Evolutionary conservation across 2,113 vertebrate species (phyloP).

Genomic region (Perca flavescens): DNA sequence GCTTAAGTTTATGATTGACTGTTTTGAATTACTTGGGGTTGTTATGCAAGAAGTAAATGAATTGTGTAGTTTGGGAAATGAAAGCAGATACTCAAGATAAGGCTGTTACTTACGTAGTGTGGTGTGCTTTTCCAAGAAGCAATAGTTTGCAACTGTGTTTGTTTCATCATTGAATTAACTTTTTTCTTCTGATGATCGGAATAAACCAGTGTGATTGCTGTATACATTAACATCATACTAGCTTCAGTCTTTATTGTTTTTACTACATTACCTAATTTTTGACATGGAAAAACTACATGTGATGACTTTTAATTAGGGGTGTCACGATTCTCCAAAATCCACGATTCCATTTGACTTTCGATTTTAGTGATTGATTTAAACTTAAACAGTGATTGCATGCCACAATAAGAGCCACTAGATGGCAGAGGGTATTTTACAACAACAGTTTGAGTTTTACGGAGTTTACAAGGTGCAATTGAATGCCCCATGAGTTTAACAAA

Average conservation of each 20-base stretch:
- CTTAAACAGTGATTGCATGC: too few species aligned
- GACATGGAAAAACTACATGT: background rate
- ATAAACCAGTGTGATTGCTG: background rate
- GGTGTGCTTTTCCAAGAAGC: too few species aligned
- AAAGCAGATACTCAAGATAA: conserved; percentile 25
- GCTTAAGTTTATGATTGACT: background rate
- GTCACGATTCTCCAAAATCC: too few species aligned
- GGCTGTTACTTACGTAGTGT: conserved; percentile 1
- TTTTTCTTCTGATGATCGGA: background rate
- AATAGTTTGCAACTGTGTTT: too few species aligned
- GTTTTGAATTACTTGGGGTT: conserved; percentile 20
- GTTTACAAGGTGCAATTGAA: too few species aligned
- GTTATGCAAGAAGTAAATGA: conserved; percentile 16
- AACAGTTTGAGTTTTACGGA: too few species aligned
- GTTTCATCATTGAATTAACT: conserved; percentile 45
- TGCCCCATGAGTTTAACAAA: too few species aligned
- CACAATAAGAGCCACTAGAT: too few species aligned
- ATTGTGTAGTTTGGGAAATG: conserved; percentile 24
- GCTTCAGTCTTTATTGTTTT: conserved; percentile 3
- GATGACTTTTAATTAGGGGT: background rate
- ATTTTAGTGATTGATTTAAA: too few species aligned
- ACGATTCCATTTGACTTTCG: too few species aligned
- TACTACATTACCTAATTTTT: background rate
- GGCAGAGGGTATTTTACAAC: too few species aligned
- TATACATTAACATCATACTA: background rate